These are phyloP conservation scores for Ptychadena robeensis DNA, from an alignment of 2,797 vertebrate genomes.

Conservation along the genomic window DNA sequence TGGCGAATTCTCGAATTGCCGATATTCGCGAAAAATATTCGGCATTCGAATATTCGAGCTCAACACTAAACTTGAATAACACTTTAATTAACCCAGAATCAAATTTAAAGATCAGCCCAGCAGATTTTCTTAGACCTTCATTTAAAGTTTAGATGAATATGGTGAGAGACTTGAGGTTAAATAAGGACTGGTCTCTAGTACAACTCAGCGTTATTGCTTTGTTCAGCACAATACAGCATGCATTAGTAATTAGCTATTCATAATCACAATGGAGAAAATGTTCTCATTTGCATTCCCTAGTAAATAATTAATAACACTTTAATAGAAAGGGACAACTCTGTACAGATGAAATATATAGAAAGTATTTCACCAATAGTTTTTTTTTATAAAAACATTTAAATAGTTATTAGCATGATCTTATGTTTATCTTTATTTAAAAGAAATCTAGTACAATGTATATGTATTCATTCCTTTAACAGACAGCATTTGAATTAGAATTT, in stretches of 20 bases:
- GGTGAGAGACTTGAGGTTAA: background rate
- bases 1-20: too few relatives aligned
- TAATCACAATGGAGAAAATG: background rate
- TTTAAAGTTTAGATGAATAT: background rate
- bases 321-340: background rate
- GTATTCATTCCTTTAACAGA: too few relatives aligned
- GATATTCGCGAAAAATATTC: too few relatives aligned
- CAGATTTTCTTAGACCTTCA: background rate
- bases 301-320: conserved; percentile 15
- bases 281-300: background rate
- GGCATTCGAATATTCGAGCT: too few relatives aligned
- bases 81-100: too few relatives aligned
- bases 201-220: background rate
- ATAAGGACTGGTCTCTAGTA: background rate
- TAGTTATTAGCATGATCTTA: too few relatives aligned
- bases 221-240: background rate
- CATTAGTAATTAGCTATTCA: conserved; percentile 1
- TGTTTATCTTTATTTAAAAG: too few relatives aligned
- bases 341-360: background rate
- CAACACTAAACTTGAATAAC: too few relatives aligned
- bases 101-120: background rate
- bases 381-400: background rate
- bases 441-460: too few relatives aligned
- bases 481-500: too few relatives aligned
- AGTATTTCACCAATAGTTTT: background rate